A percentile compares a stretch with the other conserved stretches of the same genome.
Evolutionary conservation across 2,888 invertebrate genomes (phyloP).

Genomic region (Drosophila pegasa): DNA sequence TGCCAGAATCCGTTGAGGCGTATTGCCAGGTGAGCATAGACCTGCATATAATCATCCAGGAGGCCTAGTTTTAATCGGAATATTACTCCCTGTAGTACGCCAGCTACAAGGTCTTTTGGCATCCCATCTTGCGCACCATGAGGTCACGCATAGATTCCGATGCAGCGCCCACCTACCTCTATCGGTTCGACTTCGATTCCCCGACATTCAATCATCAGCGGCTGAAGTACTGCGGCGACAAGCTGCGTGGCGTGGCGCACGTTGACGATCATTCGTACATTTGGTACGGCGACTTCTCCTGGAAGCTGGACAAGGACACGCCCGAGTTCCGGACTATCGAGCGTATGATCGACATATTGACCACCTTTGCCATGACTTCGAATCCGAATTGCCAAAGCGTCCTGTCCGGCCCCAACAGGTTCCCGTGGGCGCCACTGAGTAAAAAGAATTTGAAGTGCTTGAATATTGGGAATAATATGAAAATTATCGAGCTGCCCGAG

Average conservation of each 20-base stretch:
- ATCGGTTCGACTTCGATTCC: slow-evolving; percentile 84
- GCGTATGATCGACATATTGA: slow-evolving; percentile 82
- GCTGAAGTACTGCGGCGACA: slow-evolving; percentile 77
- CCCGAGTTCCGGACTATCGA: slow-evolving; percentile 82
- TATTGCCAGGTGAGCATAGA: slow-evolving; percentile 76
- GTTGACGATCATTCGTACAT: slow-evolving; percentile 84
- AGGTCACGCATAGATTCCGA: slow-evolving; percentile 62
- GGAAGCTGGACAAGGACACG: slow-evolving; percentile 71
- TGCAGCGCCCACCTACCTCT: slow-evolving; percentile 79
- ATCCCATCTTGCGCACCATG: slow-evolving; percentile 76
- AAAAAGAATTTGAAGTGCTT: slow-evolving; percentile 68
- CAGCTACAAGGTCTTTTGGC: slow-evolving; percentile 83
- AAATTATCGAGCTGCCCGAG: slow-evolving; percentile 80
- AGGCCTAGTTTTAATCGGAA: neutral
- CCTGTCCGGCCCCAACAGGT: slow-evolving; percentile 15
- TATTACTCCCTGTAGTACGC: slow-evolving; percentile 67
- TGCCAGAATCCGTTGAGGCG: slow-evolving; percentile 73
- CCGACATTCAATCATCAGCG: slow-evolving; percentile 82
- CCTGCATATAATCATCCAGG: neutral
- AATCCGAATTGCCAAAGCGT: slow-evolving; percentile 78
- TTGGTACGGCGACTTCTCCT: slow-evolving; percentile 80
- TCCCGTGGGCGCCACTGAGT: slow-evolving; percentile 57
- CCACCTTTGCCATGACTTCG: slow-evolving; percentile 78
- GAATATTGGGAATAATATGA: slow-evolving; percentile 74
- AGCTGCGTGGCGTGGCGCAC: slow-evolving; percentile 81